Evolutionary conservation across 1,140 invertebrate genomes (phyloP).

Genomic region (Contarinia nasturtii): DNA sequence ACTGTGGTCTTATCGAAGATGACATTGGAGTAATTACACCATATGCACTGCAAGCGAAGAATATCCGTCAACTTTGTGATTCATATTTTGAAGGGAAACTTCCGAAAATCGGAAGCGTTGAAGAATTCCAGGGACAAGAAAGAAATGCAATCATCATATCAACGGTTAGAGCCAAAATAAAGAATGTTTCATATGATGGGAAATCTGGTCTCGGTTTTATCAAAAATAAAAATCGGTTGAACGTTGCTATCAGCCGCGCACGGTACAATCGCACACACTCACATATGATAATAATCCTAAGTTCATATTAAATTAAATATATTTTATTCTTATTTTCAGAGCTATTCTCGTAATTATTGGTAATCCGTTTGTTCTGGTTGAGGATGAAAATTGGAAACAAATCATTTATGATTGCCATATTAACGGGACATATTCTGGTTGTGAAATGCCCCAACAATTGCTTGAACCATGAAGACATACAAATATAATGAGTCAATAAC

Average conservation of each 20-base stretch:
- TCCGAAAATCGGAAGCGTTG: conserved; percentile 80
- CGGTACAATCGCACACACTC: too few relatives aligned
- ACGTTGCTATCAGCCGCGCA: conserved; percentile 72
- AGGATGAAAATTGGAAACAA: conserved; percentile 50
- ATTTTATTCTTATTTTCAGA: conserved; percentile 14
- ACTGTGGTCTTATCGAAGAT: conserved; percentile 34
- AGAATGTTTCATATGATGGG: conserved; percentile 29
- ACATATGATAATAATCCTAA: too few relatives aligned
- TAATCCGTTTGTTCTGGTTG: conserved; percentile 51
- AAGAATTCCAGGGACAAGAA: conserved; percentile 89
- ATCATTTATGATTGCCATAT: conserved; percentile 43
- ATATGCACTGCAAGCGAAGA: conserved; percentile 69
- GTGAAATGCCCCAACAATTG: conserved; percentile 18
- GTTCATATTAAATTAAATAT: neutral
- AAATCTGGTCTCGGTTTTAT: conserved; percentile 55
- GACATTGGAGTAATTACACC: conserved; percentile 88
- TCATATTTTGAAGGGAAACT: conserved; percentile 37
- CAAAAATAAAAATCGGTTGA: conserved; percentile 52
- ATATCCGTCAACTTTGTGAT: conserved; percentile 12
- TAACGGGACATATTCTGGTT: conserved; percentile 43
- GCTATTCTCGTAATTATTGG: conserved; percentile 62
- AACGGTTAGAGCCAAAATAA: conserved; percentile 48
- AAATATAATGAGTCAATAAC: too few relatives aligned
- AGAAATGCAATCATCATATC: conserved; percentile 69
- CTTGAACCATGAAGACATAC: too few relatives aligned